Evolutionary conservation across 2,797 vertebrate genomes (phyloP).

Genomic region (Limosa lapponica): DNA sequence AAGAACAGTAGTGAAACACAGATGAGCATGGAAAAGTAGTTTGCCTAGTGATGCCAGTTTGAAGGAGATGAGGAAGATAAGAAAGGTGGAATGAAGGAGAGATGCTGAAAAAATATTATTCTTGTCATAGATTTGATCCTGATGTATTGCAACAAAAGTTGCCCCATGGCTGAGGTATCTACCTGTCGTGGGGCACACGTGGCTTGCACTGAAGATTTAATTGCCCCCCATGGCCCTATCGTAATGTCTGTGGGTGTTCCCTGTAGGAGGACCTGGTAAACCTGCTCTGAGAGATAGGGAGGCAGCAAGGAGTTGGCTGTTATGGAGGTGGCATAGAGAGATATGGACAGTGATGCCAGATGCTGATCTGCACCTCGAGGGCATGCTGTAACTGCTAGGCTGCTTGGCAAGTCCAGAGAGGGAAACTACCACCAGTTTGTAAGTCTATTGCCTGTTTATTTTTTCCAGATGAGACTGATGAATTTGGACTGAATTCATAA

Average conservation of each 20-base stretch:
- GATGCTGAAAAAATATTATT: neutral
- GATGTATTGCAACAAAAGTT: neutral
- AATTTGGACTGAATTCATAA: neutral
- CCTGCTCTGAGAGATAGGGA: neutral
- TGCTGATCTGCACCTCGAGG: neutral
- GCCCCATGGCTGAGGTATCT: neutral
- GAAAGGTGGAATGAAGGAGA: neutral
- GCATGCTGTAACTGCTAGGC: neutral
- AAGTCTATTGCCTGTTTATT: neutral
- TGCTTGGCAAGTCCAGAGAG: neutral
- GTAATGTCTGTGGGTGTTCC: neutral
- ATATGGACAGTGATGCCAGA: neutral
- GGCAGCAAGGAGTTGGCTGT: neutral
- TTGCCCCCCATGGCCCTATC: rapidly evolving
- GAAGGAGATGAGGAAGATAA: neutral
- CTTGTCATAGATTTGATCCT: rapidly evolving
- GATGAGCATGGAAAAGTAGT: neutral
- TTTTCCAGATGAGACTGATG: neutral
- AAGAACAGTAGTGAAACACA: neutral
- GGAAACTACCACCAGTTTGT: neutral
- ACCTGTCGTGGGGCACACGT: rapidly evolving
- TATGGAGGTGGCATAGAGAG: neutral
- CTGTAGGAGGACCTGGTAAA: neutral
- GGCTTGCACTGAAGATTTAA: neutral
- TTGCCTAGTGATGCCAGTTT: neutral